phyloP scores from a whole-genome alignment of 2,113 vertebrate species.

The Amia ocellicauda region DNA sequence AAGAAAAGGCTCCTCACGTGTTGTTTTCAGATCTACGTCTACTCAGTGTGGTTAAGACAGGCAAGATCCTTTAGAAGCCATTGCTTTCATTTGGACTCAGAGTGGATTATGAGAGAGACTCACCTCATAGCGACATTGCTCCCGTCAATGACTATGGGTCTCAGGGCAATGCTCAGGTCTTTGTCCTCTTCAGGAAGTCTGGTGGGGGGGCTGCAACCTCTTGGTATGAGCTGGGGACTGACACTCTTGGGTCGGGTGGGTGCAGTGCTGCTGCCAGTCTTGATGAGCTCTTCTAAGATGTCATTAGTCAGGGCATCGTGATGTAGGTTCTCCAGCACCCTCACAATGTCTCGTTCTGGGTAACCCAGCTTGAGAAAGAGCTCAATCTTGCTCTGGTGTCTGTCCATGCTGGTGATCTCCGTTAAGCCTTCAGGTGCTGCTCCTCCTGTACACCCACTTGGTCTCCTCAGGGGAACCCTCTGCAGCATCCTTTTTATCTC shows the following conservation, averaged over 20 bases:
- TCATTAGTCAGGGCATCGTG: constrained; percentile 81
- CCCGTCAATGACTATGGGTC: constrained; percentile 83
- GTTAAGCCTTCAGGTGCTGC: too few species aligned
- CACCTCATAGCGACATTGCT: constrained; percentile 95
- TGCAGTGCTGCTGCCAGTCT: constrained; percentile 64
- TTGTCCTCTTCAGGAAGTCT: constrained; percentile 25
- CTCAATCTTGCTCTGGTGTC: constrained; percentile 67
- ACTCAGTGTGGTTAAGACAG: too few species aligned
- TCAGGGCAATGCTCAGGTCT: constrained; percentile 40
- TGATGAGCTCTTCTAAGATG: constrained; percentile 83
- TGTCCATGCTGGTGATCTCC: constrained; percentile 49
- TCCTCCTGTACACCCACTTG: neutral
- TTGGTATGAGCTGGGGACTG: constrained; percentile 56
- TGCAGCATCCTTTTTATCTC: constrained; percentile 36
- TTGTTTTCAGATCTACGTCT: too few species aligned
- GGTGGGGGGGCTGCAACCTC: constrained; percentile 53
- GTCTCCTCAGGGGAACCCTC: constrained; percentile 34
- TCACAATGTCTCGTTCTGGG: constrained; percentile 63
- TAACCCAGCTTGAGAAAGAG: constrained; percentile 87
- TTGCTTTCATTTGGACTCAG: too few species aligned
- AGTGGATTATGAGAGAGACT: constrained; percentile 18
- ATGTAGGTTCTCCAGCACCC: constrained; percentile 75
- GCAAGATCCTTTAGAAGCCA: too few species aligned
- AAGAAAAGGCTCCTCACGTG: too few species aligned
- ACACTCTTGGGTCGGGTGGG: constrained; percentile 20